These are phyloP conservation scores for Arctopsyche grandis DNA, from an alignment of 1,140 invertebrate species.

Conservation along the genomic window DNA sequence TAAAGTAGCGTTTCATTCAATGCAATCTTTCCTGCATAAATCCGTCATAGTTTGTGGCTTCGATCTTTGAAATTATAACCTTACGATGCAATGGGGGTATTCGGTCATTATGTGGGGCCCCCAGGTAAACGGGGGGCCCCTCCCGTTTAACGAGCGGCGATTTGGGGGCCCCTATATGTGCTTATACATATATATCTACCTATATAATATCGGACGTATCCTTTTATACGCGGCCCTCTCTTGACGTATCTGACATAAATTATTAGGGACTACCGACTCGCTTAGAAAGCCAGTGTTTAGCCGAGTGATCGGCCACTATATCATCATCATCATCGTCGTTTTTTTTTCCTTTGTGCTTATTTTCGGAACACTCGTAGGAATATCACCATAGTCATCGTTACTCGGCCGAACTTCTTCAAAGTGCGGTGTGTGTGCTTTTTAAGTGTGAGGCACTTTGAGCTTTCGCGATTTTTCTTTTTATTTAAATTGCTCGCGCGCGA, in stretches of 20 bases:
- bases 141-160: conserved; percentile 51
- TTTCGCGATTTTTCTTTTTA: background rate
- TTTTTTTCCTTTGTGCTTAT: background rate
- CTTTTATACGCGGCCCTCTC: conserved; percentile 31
- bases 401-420: background rate
- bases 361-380: background rate
- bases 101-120: background rate
- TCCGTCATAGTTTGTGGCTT: too few species aligned
- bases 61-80: too few species aligned
- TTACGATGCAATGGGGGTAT: too few species aligned
- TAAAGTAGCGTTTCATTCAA: too few species aligned
- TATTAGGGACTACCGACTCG: conserved; percentile 44
- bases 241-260: conserved; percentile 50
- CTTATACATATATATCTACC: too few species aligned
- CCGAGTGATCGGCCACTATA: conserved; percentile 31
- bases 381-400: background rate
- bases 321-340: background rate
- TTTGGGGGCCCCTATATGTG: conserved; percentile 34
- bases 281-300: conserved; percentile 44
- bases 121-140: conserved; percentile 43
- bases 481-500: background rate
- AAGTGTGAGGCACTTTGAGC: background rate
- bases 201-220: conserved; percentile 40
- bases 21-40: too few species aligned
- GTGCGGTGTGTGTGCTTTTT: background rate